These are phyloP conservation scores for Amaurobius ferox DNA, from an alignment of 2,888 invertebrate species.

Conservation along the genomic window DNA sequence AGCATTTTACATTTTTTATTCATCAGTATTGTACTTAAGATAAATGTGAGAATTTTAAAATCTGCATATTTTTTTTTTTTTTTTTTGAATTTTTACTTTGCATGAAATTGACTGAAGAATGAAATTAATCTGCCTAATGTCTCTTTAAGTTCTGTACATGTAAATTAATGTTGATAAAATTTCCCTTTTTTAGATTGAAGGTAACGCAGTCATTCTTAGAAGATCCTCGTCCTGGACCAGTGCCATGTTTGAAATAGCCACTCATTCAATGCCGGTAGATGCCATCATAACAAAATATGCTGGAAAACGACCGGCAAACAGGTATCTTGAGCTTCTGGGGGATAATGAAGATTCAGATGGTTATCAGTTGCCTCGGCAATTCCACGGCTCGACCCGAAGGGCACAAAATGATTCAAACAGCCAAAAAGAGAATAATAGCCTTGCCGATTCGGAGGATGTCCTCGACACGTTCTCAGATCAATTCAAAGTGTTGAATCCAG, in stretches of 20 bases:
- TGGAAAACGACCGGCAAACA: slow-evolving; percentile 23
- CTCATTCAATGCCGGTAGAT: background rate
- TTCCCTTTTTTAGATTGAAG: slow-evolving; percentile 30
- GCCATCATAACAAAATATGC: background rate
- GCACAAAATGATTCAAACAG: background rate
- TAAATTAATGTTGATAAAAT: too few species aligned
- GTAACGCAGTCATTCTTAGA: slow-evolving; percentile 37
- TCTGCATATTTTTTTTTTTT: too few species aligned
- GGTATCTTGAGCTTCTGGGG: slow-evolving; percentile 74
- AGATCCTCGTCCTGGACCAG: slow-evolving; percentile 51
- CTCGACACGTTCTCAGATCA: background rate
- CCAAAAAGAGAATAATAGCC: background rate
- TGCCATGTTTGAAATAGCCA: slow-evolving; percentile 9
- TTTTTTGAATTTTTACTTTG: background rate
- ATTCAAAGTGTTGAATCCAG: background rate
- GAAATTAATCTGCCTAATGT: too few species aligned
- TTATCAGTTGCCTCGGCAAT: slow-evolving; percentile 73
- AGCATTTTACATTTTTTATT: background rate
- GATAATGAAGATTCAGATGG: slow-evolving; percentile 73
- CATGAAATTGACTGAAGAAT: too few species aligned
- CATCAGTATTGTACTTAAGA: too few species aligned
- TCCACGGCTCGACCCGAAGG: background rate
- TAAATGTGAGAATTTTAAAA: too few species aligned
- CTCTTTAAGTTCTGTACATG: too few species aligned
- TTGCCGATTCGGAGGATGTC: background rate